These are phyloP conservation scores for Picus viridis DNA, from an alignment of 2,797 vertebrate genomes.

Conservation along the genomic window DNA sequence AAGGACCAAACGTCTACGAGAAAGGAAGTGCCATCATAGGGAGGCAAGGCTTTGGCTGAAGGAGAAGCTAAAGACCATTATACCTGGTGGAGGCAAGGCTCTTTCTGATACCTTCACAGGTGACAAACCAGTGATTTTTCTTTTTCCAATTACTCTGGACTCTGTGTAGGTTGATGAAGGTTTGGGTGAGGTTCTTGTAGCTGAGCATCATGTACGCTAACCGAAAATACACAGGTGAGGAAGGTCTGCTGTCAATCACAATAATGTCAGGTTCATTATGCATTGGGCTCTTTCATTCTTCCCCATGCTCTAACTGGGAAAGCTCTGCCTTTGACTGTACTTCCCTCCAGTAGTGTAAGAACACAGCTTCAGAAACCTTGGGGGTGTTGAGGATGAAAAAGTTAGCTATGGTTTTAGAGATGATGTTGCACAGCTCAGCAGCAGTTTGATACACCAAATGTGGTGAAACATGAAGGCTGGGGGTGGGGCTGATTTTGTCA, in stretches of 20 bases:
- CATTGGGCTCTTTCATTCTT: background rate
- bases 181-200: background rate
- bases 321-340: background rate
- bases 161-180: background rate
- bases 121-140: background rate
- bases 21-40: background rate
- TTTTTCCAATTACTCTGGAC: background rate
- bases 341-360: background rate
- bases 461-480: background rate
- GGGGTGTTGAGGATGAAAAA: background rate
- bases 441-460: background rate
- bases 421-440: background rate
- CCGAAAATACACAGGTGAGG: background rate
- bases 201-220: background rate
- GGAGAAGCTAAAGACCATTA: background rate
- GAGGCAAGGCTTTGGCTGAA: background rate
- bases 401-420: background rate
- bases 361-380: background rate
- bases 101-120: background rate
- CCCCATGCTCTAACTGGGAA: background rate
- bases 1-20: background rate
- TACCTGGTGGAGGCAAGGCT: background rate
- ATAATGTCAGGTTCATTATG: fast-evolving
- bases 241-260: background rate
- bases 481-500: background rate